Base-by-base conservation (phyloP, 2,888 invertebrate genomes). In the Lasioglossum villosulum region DNA sequence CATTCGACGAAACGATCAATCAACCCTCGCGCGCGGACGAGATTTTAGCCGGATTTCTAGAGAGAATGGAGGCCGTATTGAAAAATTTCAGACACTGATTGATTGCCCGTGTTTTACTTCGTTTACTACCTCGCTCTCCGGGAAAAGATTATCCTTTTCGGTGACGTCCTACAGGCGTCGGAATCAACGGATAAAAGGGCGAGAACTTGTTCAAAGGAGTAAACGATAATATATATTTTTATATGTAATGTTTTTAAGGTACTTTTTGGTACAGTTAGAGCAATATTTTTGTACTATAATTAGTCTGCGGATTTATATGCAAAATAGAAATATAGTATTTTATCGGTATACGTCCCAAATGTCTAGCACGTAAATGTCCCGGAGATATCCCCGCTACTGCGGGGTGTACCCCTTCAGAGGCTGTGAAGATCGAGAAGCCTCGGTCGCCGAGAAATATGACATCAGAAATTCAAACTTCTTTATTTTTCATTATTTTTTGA, bases 1-100 rank as follows among this genome's bases (percentile, higher is more conserved):
- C 16, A 66, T 66, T 66, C 66, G 66, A 66, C 34, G 30, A 30
- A 66, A 66, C 66, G 66, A 66, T 66, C 66, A 66, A 66, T 66
- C 66, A 52, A 66, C 66, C 19, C 30, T 23, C 16, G 34, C 66
- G 66, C 34, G 14, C 66, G 66, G 34, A 66, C 66, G 30, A 66
- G 66, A 66, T 66, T 66, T 66, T 66, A 30, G 30, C 34, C 66
- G 66, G 66, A 34, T 66, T 66, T 66, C 34, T 34, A 66, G 30
- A 66, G 66, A 66, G 34, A 34, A 66, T 30, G 66, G 66, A 8
- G 34, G 66, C 66, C 66, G 30, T 66, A 66, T 66, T 66, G 66
- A 52, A 66, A 66, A 66, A 66, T 66, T 66, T 30, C 34, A 66
- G 66, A 66, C 66, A 66, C 34, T 73, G 48, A 27, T 19, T 56